Conservation (phyloP, 2,888 invertebrate genomes). For the Philereme vetulata region DNA sequence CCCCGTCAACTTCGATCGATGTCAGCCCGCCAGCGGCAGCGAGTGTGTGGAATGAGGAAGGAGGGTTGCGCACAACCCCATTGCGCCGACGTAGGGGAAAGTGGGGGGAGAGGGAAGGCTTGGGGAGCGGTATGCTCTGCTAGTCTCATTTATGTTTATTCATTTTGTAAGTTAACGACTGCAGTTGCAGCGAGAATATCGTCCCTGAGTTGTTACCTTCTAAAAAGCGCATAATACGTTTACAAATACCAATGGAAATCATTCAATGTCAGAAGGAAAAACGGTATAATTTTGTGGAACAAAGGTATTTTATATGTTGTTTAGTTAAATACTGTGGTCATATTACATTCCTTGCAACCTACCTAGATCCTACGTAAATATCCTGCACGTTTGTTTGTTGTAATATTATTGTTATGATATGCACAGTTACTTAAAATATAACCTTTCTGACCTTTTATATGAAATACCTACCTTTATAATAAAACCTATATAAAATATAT, state of each 20-base stretch:
- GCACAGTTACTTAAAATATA: too few species aligned
- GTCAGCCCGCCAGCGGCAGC: slow-evolving; percentile 55
- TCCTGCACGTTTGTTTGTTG: neutral
- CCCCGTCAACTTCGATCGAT: slow-evolving; percentile 64
- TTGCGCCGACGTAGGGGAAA: slow-evolving; percentile 54
- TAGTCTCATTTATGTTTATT: slow-evolving; percentile 44
- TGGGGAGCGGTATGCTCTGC: slow-evolving; percentile 24
- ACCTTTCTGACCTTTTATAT: too few species aligned
- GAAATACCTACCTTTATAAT: too few species aligned
- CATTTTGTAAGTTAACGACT: slow-evolving; percentile 40
- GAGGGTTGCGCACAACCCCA: slow-evolving; percentile 61
- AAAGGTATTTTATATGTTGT: slow-evolving; percentile 36
- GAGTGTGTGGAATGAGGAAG: slow-evolving; percentile 49
- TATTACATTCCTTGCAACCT: slow-evolving; percentile 18
- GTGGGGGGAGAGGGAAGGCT: slow-evolving; percentile 40
- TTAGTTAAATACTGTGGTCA: slow-evolving; percentile 25
- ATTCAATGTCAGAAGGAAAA: slow-evolving; percentile 38
- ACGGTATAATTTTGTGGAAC: slow-evolving; percentile 37
- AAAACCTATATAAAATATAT: too few species aligned
- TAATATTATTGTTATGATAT: neutral
- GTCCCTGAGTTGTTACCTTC: slow-evolving; percentile 9
- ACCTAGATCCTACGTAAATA: neutral
- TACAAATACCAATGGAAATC: slow-evolving; percentile 31
- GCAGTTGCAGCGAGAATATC: slow-evolving; percentile 31
- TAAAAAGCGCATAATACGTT: neutral